Base-by-base conservation (phyloP, 2,888 invertebrate genomes). In the Stenchaetothrips biformis region DNA sequence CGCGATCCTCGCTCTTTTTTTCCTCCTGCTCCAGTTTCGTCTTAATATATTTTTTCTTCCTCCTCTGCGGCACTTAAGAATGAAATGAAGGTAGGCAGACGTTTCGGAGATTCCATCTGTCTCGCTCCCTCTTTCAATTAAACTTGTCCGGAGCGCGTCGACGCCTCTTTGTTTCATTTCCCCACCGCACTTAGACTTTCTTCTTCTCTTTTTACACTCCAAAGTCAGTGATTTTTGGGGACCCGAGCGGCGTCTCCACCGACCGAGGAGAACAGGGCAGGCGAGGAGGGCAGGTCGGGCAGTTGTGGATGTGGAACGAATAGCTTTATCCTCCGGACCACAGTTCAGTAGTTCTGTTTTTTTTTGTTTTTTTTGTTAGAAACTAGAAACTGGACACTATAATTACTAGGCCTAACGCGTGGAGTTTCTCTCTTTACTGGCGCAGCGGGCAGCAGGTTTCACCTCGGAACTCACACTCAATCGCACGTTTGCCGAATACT, bases 51-150 rank as follows among this genome's bases (percentile, higher is more conserved):
- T 74, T 74, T 53, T 53, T 21, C 25, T 74, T 25, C 25, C n/a
- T 59, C 67, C 25, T 25, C 67, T 67, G 67, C 67, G 67, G 67
- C 67, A 74, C 67, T 74, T 74, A 74, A 74, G 67, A 25, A 74
- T 25, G 67, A 74, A 74, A 74, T 74, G 67, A 21, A 74, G 67
- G 25, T 74, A 21, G 67, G 67, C 67, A 74, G 67, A 74, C 67
- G 21, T 11, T 74, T 21, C 67, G 11, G 67, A 74, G 67, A 74
- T 74, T 74, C 21, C 25, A 25, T 74, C 67, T 74, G 67, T 25
- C 67, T 74, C 67, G 53, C 53, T 53, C 53, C 53, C 67, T 25
- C 25, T 74, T 74, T 74, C 67, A 74, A 74, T 74, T 74, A 74
- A 74, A 74, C 67, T 74, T 11, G 18, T 53, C 53, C 53, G 21